phyloP scores from a whole-genome alignment of 2,888 invertebrate genomes.

The Blastobasis adustella region DNA sequence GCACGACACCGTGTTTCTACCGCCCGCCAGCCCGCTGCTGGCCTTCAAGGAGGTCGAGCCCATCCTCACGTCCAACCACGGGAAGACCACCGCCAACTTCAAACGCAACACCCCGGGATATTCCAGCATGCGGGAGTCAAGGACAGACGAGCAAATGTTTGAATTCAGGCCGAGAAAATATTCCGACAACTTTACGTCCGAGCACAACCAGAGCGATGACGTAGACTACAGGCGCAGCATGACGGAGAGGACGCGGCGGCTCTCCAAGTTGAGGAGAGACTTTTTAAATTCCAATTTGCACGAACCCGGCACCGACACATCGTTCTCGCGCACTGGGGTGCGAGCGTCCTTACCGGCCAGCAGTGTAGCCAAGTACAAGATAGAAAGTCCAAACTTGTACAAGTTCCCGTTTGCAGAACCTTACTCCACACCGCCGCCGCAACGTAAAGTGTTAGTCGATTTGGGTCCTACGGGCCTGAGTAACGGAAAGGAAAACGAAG shows the following conservation, averaged over 20 bases:
- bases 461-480: constrained; percentile 41
- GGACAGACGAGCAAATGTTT: constrained; percentile 47
- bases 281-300: constrained; percentile 63
- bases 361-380: constrained; percentile 52
- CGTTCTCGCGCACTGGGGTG: constrained; percentile 50
- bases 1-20: constrained; percentile 67
- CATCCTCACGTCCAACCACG: constrained; percentile 62
- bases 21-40: constrained; percentile 49
- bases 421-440: constrained; percentile 61
- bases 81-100: constrained; percentile 61
- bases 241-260: constrained; percentile 57
- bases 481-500: constrained; percentile 51
- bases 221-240: constrained; percentile 61
- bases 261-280: constrained; percentile 59
- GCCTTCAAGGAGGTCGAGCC: constrained; percentile 50
- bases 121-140: constrained; percentile 65
- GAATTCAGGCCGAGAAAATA: constrained; percentile 64
- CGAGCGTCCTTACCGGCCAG: constrained; percentile 58
- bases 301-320: constrained; percentile 46
- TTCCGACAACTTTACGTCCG: constrained; percentile 64
- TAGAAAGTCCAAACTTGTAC: constrained; percentile 62
- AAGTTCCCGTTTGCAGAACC: constrained; percentile 71
- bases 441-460: constrained; percentile 48
- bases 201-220: constrained; percentile 60
- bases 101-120: constrained; percentile 58